Base-by-base conservation (phyloP, 2,113 vertebrate species). In the Odobenus rosmarus region DNA sequence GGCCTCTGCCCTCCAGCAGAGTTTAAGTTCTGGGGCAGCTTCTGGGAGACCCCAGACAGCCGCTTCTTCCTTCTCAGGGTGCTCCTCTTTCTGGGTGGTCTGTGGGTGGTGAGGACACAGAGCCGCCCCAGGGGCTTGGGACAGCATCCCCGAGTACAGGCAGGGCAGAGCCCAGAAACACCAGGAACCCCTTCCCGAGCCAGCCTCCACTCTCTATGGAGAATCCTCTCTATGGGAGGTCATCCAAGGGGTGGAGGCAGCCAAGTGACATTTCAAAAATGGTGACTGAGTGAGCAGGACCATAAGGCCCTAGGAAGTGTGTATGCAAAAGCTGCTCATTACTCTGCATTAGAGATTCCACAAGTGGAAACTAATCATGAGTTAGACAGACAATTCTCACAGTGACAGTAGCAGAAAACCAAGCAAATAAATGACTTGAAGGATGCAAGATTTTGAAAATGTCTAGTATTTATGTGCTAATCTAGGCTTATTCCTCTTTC, bases 211-310 rank as follows among this genome's bases (percentile, higher is more conserved):
- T 71, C 15, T 49, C 72, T 21, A 10, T 4, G 1, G 16, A 21
- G 4, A 77, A 13, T 1, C 21, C 33, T 76, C 61, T 13, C 28
- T 21, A 15, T 3, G n/a, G 74, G 64, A 24, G 4, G 10, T 31
- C 83, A 80, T n/a, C 62, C 64, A 53, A 15, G 42, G 15, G 57
- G 49, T 28, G 3, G 18, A 85, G 71, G 79, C 12, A 19, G 71
- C n/a, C 49, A 94, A 88, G 18, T 39, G 26, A 86, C 26, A 95
- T 53, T 72, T 96, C 77, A 33, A 57, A 90, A 90, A 46, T 13
- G 39, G 53, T 18, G 76, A 90, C 46, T 3, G 46, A 64, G 24
- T 26, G 83, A 84, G 5, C 3, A 19, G 6, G 28, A 61, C 36
- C 1, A 18, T 28, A 46, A 72, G 57, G 71, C 57, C 6, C 0